phyloP scores from a whole-genome alignment of 2,797 vertebrate genomes.

The Eospalax fontanierii region DNA sequence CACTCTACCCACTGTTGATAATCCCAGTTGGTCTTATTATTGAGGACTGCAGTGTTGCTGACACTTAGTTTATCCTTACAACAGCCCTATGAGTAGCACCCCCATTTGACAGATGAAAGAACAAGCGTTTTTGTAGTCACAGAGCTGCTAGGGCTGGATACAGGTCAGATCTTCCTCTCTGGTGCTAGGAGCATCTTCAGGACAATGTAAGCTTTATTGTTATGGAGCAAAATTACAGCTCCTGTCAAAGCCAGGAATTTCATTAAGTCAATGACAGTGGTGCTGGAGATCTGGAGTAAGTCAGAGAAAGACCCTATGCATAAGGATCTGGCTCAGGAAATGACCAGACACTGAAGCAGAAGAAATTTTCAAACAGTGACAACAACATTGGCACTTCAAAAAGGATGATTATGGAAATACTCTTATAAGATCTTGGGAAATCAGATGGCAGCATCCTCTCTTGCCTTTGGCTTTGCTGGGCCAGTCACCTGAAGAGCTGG shows the following conservation, averaged over 20 bases:
- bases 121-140: background rate
- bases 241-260: background rate
- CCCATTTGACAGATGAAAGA: background rate
- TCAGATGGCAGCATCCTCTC: background rate
- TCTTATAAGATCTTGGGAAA: background rate
- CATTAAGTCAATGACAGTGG: background rate
- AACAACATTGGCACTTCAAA: background rate
- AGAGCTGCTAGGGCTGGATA: background rate
- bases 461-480: background rate
- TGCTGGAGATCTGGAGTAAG: background rate
- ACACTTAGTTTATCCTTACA: conserved; percentile 3
- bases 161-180: background rate
- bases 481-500: background rate
- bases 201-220: background rate
- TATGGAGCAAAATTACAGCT: background rate
- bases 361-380: background rate
- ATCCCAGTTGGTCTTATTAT: background rate
- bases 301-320: background rate
- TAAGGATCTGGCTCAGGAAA: background rate
- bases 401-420: background rate
- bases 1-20: background rate
- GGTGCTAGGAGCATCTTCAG: background rate
- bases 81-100: background rate
- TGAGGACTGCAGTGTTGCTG: background rate
- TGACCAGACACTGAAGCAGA: background rate